Evolutionary conservation across 2,888 invertebrate genomes (phyloP).

Genomic region (Vanessa cardui): DNA sequence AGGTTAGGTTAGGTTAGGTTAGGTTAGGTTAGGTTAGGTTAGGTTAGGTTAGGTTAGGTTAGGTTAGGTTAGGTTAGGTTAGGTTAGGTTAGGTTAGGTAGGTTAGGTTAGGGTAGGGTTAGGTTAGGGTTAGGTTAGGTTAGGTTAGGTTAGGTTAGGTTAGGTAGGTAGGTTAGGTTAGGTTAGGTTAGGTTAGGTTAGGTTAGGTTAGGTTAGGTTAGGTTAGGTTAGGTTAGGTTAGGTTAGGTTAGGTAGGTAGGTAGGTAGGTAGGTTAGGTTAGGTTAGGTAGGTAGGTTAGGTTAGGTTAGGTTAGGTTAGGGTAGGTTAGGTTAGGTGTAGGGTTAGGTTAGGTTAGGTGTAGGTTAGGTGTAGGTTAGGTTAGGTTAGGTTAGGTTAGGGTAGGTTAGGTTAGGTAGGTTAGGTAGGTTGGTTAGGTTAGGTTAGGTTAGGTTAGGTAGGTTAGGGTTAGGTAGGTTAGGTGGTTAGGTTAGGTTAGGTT

Average conservation of each 20-base stretch:
- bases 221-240: constrained; percentile 13
- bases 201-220: constrained; percentile 13
- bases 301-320: constrained; percentile 13
- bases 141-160: constrained; percentile 19
- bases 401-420: too few species aligned
- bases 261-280: constrained; percentile 5
- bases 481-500: constrained; percentile 13
- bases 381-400: too few species aligned
- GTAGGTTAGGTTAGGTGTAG: too few species aligned
- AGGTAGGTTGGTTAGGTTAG: constrained; percentile 9
- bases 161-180: constrained; percentile 13
- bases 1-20: constrained; percentile 35
- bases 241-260: constrained; percentile 13
- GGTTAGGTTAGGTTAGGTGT: too few species aligned
- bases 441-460: constrained; percentile 11
- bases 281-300: constrained; percentile 11
- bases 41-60: constrained; percentile 36
- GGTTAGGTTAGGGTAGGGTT: constrained; percentile 24
- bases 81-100: constrained; percentile 29
- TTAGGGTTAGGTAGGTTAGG: constrained; percentile 8
- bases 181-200: constrained; percentile 10
- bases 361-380: too few species aligned
- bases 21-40: constrained; percentile 33
- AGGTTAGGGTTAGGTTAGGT: constrained; percentile 31
- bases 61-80: constrained; percentile 36